phyloP scores from a whole-genome alignment of 2,113 vertebrate genomes.

The Microtus montanus region DNA sequence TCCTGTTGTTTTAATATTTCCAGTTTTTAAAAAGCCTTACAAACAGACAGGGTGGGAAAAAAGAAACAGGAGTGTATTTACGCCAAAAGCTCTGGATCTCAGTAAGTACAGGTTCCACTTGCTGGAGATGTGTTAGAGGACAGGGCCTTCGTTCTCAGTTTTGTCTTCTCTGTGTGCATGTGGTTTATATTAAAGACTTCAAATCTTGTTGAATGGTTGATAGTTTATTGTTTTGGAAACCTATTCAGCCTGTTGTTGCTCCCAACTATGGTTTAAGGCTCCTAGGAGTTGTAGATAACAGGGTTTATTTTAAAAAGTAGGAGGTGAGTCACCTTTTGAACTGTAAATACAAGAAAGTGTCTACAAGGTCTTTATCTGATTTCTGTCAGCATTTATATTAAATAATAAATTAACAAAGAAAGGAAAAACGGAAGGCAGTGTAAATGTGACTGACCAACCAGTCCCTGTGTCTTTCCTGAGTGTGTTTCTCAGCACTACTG shows the following conservation, averaged over 20 bases:
- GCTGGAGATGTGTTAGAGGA: slow-evolving; percentile 57
- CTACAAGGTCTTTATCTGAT: slow-evolving; percentile 82
- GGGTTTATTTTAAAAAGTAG: slow-evolving; percentile 57
- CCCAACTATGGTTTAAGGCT: slow-evolving; percentile 68
- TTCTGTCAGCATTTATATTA: slow-evolving; percentile 86
- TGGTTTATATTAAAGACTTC: slow-evolving; percentile 71
- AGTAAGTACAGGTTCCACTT: slow-evolving; percentile 47
- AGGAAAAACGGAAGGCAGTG: not conserved
- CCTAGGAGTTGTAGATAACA: slow-evolving; percentile 78
- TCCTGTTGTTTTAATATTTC: slow-evolving; percentile 32
- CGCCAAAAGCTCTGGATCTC: slow-evolving; percentile 4
- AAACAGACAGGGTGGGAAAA: not conserved
- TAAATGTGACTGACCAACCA: not conserved
- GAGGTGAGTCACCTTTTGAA: slow-evolving; percentile 73
- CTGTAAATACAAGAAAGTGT: slow-evolving; percentile 83
- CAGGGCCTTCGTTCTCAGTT: not conserved
- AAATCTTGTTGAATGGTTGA: slow-evolving; percentile 65
- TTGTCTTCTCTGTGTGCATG: slow-evolving; percentile 62
- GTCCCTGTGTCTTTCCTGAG: not conserved
- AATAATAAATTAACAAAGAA: slow-evolving; percentile 83
- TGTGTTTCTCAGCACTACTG: slow-evolving; percentile 5
- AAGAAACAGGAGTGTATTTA: slow-evolving; percentile 43
- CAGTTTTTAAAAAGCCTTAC: slow-evolving; percentile 34
- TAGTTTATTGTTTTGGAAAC: slow-evolving; percentile 69
- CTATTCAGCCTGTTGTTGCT: slow-evolving; percentile 73